Conservation (phyloP, 2,113 vertebrate species). For the Tachysurus fulvidraco region DNA sequence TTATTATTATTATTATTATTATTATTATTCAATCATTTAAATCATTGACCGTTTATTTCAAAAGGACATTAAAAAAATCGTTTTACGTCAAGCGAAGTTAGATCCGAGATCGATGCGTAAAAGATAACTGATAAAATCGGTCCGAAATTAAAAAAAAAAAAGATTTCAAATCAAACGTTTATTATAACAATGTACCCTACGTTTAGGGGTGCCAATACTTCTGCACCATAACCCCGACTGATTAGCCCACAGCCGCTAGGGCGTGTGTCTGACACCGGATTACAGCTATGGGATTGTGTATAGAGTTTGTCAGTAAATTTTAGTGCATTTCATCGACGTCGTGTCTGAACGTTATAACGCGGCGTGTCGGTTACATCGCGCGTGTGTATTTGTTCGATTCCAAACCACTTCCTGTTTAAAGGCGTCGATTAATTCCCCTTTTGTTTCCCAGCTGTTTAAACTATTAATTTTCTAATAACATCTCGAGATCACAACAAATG, state of each 20-base stretch:
- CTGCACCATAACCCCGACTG: background rate
- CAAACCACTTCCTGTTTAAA: background rate
- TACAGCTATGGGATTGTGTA: background rate
- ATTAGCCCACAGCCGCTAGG: too few relatives aligned
- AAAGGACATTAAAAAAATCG: too few relatives aligned
- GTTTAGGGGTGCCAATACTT: background rate
- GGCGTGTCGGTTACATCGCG: too few relatives aligned
- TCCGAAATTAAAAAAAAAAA: too few relatives aligned
- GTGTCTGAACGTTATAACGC: too few relatives aligned
- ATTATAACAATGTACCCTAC: too few relatives aligned
- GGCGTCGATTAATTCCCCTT: background rate
- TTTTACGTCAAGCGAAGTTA: too few relatives aligned
- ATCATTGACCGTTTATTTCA: background rate
- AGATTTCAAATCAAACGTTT: too few relatives aligned
- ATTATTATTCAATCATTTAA: background rate
- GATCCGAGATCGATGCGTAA: background rate
- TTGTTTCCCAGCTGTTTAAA: background rate
- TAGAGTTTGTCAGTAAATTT: background rate
- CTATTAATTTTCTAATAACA: too few relatives aligned
- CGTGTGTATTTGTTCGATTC: background rate
- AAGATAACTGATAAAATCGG: background rate
- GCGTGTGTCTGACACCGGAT: background rate
- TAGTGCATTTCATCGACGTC: background rate
- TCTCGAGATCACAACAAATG: background rate
- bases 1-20: background rate